Conservation (phyloP, 2,113 vertebrate species). For the Todiramphus chloris region DNA sequence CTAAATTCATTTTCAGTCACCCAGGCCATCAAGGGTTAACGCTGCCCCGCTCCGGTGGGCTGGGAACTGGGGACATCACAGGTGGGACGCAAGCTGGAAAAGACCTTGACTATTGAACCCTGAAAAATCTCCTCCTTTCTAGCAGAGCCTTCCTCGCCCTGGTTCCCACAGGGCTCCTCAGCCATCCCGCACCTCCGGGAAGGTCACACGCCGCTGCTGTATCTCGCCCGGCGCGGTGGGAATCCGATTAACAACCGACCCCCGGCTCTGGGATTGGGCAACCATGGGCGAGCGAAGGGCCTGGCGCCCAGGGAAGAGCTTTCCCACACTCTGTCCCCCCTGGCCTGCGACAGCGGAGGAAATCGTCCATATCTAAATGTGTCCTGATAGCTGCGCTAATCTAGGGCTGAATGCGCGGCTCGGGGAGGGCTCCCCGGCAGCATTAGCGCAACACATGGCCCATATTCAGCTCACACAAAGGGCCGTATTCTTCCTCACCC, state of each 20-base stretch:
- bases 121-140: constrained; percentile 47
- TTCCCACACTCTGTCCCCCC: constrained; percentile 83
- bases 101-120: constrained; percentile 64
- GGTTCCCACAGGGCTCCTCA: constrained; percentile 65
- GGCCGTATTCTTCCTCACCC: constrained; percentile 71
- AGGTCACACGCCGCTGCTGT: constrained; percentile 56
- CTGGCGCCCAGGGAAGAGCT: constrained; percentile 49
- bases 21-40: constrained; percentile 20
- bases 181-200: constrained; percentile 10
- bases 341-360: constrained; percentile 77
- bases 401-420: constrained; percentile 81
- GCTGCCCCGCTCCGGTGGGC: accelerated
- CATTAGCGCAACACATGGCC: constrained; percentile 85
- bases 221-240: constrained; percentile 36
- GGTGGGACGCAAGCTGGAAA: constrained; percentile 43
- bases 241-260: constrained; percentile 66
- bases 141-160: constrained; percentile 21
- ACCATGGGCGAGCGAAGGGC: constrained; percentile 42
- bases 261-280: constrained; percentile 41
- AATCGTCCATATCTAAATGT: constrained; percentile 87
- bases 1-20: neutral
- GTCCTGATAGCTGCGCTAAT: constrained; percentile 84
- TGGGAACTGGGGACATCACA: neutral
- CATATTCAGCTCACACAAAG: constrained; percentile 81
- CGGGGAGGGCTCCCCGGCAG: constrained; percentile 81